Conservation (phyloP, 1,140 invertebrate genomes). For the Drosophila paulistorum region DNA sequence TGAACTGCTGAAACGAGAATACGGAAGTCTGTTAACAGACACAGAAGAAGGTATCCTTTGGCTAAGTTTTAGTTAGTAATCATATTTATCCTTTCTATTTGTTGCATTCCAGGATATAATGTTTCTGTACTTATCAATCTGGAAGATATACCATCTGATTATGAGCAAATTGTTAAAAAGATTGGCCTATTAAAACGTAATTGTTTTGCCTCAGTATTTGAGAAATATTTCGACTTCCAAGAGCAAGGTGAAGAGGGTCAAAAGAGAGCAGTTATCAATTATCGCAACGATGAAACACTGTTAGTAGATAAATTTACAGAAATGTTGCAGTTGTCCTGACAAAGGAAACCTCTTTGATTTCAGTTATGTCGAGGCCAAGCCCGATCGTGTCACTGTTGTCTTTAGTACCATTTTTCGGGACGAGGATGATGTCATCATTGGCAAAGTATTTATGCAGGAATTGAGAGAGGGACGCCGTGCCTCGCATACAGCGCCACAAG, state of each 20-base stretch:
- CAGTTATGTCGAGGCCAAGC: conserved; percentile 98
- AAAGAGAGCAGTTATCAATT: conserved; percentile 98
- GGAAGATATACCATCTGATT: conserved; percentile 95
- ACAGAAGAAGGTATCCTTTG: conserved; percentile 90
- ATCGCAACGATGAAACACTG: conserved; percentile 99
- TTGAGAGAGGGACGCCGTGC: conserved; percentile 98
- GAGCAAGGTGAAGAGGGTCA: conserved; percentile 94
- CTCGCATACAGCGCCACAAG: conserved; percentile 96
- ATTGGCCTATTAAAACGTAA: conserved; percentile 98
- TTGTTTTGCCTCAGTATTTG: conserved; percentile 99
- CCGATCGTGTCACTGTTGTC: conserved; percentile 99
- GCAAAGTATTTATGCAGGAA: conserved; percentile 99
- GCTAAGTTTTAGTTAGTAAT: neutral
- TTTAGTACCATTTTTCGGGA: conserved; percentile 99
- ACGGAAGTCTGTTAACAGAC: conserved; percentile 91
- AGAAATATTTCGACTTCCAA: conserved; percentile 99
- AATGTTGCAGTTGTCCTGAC: neutral
- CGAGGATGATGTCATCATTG: conserved; percentile 98
- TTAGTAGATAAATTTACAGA: conserved; percentile 84
- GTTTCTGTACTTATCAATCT: conserved; percentile 97
- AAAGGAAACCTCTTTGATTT: conserved; percentile 20
- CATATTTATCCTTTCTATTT: conserved; percentile 24
- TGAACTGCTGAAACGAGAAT: conserved; percentile 96
- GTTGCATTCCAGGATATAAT: conserved; percentile 90
- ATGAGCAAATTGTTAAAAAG: conserved; percentile 94